phyloP scores from a whole-genome alignment of 2,797 vertebrate species.

The Australoheros facetus region DNA sequence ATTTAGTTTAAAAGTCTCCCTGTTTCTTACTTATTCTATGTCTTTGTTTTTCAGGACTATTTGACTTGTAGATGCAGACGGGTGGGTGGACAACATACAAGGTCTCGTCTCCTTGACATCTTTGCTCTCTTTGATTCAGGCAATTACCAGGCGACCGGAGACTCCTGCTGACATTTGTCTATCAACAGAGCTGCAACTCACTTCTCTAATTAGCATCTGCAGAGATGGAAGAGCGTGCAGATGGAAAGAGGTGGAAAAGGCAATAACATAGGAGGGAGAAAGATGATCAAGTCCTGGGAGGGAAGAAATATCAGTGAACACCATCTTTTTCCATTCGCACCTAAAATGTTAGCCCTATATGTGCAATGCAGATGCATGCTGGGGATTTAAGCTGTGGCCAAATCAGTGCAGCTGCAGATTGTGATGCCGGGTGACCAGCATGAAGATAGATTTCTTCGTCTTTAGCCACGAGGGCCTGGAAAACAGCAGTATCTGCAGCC shows the following conservation, averaged over 20 bases:
- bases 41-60: constrained; percentile 40
- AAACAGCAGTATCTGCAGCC: constrained; percentile 70
- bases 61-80: constrained; percentile 61
- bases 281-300: constrained; percentile 68
- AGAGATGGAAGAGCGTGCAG: constrained; percentile 30
- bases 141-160: constrained; percentile 78
- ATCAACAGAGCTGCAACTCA: constrained; percentile 75
- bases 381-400: constrained; percentile 70
- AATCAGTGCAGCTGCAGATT: constrained; percentile 59
- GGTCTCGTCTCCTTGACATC: constrained; percentile 42
- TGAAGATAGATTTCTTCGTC: constrained; percentile 69
- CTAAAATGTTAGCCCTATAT: constrained; percentile 6
- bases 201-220: constrained; percentile 78
- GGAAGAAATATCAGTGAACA: neutral
- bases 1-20: neutral
- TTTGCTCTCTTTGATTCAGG: constrained; percentile 71
- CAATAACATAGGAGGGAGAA: constrained; percentile 27
- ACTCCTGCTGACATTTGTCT: constrained; percentile 82
- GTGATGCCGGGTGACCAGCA: constrained; percentile 42
- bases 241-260: constrained; percentile 21
- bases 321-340: neutral
- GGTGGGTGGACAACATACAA: constrained; percentile 17
- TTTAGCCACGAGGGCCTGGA: constrained; percentile 57
- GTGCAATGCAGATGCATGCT: constrained; percentile 53
- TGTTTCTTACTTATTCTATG: neutral